Evolutionary conservation across 2,797 vertebrate species (phyloP).

Genomic region (Enteromius anoplus): DNA sequence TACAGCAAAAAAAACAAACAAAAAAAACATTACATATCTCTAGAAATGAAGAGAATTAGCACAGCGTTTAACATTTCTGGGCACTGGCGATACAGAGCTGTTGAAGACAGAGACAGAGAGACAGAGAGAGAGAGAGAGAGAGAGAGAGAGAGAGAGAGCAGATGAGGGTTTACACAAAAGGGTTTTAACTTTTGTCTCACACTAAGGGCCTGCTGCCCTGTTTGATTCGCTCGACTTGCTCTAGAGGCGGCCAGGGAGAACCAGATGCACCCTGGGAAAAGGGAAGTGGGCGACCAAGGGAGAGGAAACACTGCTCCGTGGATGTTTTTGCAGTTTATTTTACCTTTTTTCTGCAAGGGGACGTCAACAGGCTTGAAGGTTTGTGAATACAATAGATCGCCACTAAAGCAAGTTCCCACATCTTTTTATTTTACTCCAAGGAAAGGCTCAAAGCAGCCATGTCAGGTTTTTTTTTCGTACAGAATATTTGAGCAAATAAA

Average conservation of each 20-base stretch:
- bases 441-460: neutral
- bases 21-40: neutral
- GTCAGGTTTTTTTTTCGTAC: neutral
- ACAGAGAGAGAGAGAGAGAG: conserved; percentile 14
- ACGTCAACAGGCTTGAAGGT: neutral
- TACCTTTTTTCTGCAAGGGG: neutral
- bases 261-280: conserved; percentile 65
- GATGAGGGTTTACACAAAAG: conserved; percentile 15
- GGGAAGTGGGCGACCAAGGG: conserved; percentile 19
- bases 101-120: neutral
- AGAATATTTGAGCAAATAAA: conserved; percentile 1
- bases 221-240: conserved; percentile 70
- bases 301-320: conserved; percentile 44
- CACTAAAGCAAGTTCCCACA: neutral
- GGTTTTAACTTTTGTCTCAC: conserved; percentile 61
- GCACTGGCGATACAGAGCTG: neutral
- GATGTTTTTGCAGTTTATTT: conserved; percentile 23
- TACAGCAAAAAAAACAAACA: neutral
- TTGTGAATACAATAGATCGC: conserved; percentile 2
- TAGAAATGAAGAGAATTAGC: neutral
- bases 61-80: conserved; percentile 2
- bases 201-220: conserved; percentile 52
- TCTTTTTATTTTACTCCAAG: neutral
- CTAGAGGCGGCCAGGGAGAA: conserved; percentile 60
- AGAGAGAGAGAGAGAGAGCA: conserved; percentile 16